These are phyloP conservation scores for Theristicus caerulescens DNA, from an alignment of 2,113 vertebrate species.

Conservation along the genomic window DNA sequence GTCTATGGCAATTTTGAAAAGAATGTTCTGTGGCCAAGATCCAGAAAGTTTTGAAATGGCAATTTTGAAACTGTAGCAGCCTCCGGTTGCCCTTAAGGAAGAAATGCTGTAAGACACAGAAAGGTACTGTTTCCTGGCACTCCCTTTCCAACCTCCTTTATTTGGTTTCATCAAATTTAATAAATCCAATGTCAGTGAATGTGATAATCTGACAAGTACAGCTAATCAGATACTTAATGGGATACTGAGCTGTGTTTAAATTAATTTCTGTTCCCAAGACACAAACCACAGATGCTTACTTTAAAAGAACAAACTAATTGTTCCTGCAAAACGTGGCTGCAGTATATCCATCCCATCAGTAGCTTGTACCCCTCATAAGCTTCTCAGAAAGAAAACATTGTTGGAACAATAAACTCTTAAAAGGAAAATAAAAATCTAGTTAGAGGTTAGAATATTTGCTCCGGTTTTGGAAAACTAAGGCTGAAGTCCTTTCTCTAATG, in stretches of 20 bases:
- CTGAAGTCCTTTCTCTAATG: not conserved
- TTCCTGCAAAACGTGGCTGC: not conserved
- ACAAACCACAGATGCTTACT: not conserved
- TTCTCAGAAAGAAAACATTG: not conserved
- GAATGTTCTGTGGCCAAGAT: slow-evolving; percentile 44
- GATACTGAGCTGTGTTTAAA: not conserved
- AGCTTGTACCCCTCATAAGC: not conserved
- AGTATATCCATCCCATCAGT: not conserved
- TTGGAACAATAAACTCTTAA: not conserved
- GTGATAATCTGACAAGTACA: not conserved
- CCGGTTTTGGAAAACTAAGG: not conserved
- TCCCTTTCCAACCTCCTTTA: not conserved
- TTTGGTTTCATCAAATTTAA: slow-evolving; percentile 17
- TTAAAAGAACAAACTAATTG: not conserved
- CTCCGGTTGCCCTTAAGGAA: slow-evolving; percentile 40
- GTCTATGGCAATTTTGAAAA: slow-evolving; percentile 41
- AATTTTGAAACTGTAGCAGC: slow-evolving; percentile 14
- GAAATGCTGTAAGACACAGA: not conserved
- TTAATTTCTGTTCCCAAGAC: not conserved
- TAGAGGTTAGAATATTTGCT: not conserved
- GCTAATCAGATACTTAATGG: not conserved
- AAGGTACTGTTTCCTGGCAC: slow-evolving; percentile 24
- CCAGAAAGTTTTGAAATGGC: slow-evolving; percentile 43
- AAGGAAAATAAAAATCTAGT: not conserved
- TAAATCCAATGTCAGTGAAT: not conserved